phyloP scores from a whole-genome alignment of 2,113 vertebrate species.

The Pelodiscus sinensis region DNA sequence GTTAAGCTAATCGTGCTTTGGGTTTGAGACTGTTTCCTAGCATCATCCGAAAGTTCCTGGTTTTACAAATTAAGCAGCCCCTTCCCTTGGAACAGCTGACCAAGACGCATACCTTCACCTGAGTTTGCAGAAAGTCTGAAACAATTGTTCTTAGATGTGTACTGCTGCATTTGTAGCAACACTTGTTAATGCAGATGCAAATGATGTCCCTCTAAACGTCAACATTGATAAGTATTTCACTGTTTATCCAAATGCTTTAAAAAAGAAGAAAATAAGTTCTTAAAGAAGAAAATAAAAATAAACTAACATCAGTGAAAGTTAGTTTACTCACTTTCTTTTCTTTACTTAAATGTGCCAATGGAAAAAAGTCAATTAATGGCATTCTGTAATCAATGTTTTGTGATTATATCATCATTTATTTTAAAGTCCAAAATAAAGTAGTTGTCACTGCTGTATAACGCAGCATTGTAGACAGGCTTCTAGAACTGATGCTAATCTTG shows the following conservation, averaged over 20 bases:
- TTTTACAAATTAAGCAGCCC: not conserved
- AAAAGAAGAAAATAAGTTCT: not conserved
- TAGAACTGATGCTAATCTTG: not conserved
- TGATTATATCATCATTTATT: not conserved
- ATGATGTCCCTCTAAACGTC: not conserved
- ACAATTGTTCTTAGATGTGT: not conserved
- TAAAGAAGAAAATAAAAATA: no score
- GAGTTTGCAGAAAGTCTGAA: not conserved
- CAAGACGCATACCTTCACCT: not conserved
- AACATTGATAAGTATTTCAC: not conserved
- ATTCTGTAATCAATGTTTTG: fast-evolving
- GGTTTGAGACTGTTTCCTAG: not conserved
- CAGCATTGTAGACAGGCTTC: fast-evolving
- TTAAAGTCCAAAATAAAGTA: not conserved
- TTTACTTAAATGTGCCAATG: not conserved
- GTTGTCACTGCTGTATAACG: not conserved
- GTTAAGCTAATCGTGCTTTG: not conserved
- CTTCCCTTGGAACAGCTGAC: not conserved
- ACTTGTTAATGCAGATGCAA: not conserved
- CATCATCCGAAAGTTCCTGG: not conserved
- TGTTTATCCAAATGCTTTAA: not conserved
- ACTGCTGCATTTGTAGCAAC: not conserved
- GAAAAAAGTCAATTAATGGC: fast-evolving
- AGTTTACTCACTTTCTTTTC: not conserved
- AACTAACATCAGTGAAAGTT: not conserved